Evolutionary conservation across 2,113 vertebrate genomes (phyloP), one percentile per base, ranked within the genome.

Genomic region (Gnathonemus longibarbis): DNA sequence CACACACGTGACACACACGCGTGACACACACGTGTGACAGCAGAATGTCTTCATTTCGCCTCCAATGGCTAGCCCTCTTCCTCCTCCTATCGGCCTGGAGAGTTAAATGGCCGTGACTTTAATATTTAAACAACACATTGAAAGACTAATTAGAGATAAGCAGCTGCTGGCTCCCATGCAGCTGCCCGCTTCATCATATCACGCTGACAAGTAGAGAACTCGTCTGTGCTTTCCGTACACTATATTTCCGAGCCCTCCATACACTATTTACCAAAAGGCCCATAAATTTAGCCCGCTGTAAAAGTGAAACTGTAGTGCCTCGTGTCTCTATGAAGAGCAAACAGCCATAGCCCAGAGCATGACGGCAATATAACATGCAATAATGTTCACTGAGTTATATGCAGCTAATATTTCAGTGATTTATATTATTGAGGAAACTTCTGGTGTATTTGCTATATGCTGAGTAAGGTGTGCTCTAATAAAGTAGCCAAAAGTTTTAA

Each of bases 161-260:
- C 17, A 89, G 52, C 89, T 52, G 45, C 50, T 46, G 21, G 17
- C 24, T 58, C 89, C 84, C 21, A 45, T 3, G 2, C 27, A 50
- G 21, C 66, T 50, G 83, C 56, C 56, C 46, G 66, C 84, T 90
- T 90, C 62, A 86, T 89, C 89, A 53, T 83, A 89, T 62, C 31
- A 21, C n/a, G 89, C 89, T 70, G 56, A 86, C 89, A 86, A 74
- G 21, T 42, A 62, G 21, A 24, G 31, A 3, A 66, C 56, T 31
- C 7, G 27, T 50, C 21, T 31, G 48, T 5, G 48, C 48, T 35
- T 24, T 42, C 21, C 46, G 17, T 42, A 42, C 39, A 42, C 39
- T 42, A 42, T 42, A 42, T 42, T 42, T 42, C 48, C 1, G 31
- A 49, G 52, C 53, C 70, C 46, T 90, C 24, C 1, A 56, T 31